phyloP scores from a whole-genome alignment of 2,113 vertebrate species.

The Elephantulus edwardii region DNA sequence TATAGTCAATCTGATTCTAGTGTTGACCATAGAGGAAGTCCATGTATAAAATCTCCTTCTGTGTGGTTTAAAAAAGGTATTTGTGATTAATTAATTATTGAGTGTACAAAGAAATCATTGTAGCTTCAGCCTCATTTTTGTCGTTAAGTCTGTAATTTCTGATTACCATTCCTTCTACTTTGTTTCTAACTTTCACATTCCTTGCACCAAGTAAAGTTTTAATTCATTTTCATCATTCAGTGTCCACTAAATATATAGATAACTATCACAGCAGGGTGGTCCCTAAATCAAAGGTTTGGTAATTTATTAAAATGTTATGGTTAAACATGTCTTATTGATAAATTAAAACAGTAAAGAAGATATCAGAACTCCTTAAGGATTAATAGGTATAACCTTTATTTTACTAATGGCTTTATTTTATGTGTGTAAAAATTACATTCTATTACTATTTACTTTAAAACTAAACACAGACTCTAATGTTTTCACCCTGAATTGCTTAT shows the following conservation, averaged over 20 bases:
- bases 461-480: conserved; percentile 7
- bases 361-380: conserved; percentile 33
- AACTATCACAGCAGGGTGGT: background rate
- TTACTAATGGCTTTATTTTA: no score
- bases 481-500: conserved; percentile 29
- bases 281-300: conserved; percentile 25
- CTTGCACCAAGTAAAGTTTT: conserved; percentile 62
- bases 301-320: conserved; percentile 31
- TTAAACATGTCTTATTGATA: conserved; percentile 23
- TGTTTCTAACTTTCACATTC: no score
- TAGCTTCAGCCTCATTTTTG: no score
- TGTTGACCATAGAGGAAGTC: no score
- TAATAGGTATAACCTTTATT: conserved; percentile 29
- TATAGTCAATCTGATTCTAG: no score
- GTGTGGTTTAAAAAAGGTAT: no score
- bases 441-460: conserved; percentile 37
- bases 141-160: no score
- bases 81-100: no score
- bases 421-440: conserved; percentile 48
- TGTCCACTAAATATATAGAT: conserved; percentile 11
- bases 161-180: no score
- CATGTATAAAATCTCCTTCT: no score
- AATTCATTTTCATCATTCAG: conserved; percentile 64
- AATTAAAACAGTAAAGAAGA: conserved; percentile 12
- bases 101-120: no score